phyloP scores from a whole-genome alignment of 2,888 invertebrate species.

The Tipula unca region DNA sequence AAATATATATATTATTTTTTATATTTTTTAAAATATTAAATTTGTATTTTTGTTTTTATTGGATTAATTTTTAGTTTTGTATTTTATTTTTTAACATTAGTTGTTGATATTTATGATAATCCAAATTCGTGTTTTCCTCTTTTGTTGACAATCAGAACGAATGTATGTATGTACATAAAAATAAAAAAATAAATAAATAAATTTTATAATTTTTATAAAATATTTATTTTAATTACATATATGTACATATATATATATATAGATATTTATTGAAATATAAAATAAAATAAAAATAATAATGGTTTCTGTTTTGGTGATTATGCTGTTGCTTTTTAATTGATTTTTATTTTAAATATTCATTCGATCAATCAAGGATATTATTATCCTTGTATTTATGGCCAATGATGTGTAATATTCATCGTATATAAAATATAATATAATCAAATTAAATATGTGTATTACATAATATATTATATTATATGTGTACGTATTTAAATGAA shows the following conservation, averaged over 20 bases:
- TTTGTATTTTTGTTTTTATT: neutral
- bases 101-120: neutral
- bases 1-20: neutral
- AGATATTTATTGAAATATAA: neutral
- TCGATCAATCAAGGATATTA: neutral
- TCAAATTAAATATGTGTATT: neutral
- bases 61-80: neutral
- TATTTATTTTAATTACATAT: neutral
- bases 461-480: neutral
- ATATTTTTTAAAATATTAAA: neutral
- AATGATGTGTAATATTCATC: neutral
- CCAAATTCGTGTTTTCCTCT: neutral
- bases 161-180: neutral
- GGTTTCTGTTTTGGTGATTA: constrained; percentile 8
- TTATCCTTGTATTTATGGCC: neutral
- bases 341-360: neutral
- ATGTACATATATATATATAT: no score
- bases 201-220: neutral
- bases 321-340: neutral
- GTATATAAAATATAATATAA: no score
- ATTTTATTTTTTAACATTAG: neutral
- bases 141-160: neutral
- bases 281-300: neutral
- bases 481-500: neutral
- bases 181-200: neutral